Base-by-base conservation (phyloP, 2,113 vertebrate species). In the Atherinomorus stipes region DNA sequence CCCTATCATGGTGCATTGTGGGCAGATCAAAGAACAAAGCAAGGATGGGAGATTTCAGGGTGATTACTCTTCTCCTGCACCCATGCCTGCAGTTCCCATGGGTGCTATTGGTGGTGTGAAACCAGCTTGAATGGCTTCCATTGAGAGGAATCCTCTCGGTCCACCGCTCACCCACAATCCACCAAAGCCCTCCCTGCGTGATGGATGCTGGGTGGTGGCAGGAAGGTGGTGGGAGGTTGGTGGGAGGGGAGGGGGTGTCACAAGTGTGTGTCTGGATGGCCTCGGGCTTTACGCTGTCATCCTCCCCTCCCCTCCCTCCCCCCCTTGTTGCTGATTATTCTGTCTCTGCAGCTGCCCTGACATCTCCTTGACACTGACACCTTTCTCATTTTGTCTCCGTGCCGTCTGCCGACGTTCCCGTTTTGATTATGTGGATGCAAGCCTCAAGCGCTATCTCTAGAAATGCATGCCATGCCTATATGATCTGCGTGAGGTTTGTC, bases 121-220 rank as follows among this genome's bases (percentile, higher is more conserved):
- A 86, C 69, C 77, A 72, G 74, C 74, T 62, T 88, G 80, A 92
- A 87, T 88, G 74, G 83, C 44, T 28, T 31, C 80, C 72, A 85
- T 90, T 89, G 83, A 88, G 76, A 50, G 54, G 86, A 80, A 90
- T 92, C 85, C 81, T 92, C 79, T 84, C 88, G 87, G 86, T 89
- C 84, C 83, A 90, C 54, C 51, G 90, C 76, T 82, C 81, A 61
- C 67, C 83, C 89, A 86, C 81, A 90, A 89, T 92, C 78, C 74
- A 71, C 75, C 65, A 11, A 21, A 61, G 38, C 80, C 72, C 56
- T 76, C 57, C 52, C 61, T 44, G 71, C 64, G 71, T 88, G 85
- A 90, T 84, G 86, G 82, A 89, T 83, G 85, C 67, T 40, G 68
- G 80, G 64, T 83, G 83, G 72, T 60, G 83, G 73, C 54, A 58